Base-by-base conservation (phyloP, 92 coral and sea anemone genomes). In the Phenganax subtilis region DNA sequence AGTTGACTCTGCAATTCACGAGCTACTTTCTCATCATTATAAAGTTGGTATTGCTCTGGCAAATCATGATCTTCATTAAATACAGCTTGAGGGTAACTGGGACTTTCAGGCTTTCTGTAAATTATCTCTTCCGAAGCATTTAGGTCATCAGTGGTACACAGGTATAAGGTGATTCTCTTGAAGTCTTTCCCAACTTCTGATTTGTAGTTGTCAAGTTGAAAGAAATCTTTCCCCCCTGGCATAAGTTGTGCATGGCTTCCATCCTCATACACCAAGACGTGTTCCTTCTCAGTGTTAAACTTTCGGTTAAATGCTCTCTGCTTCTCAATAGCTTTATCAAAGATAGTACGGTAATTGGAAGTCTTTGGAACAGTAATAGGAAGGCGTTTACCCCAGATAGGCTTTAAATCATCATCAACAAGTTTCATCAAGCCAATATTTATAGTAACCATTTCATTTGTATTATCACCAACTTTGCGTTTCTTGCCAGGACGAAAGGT, bases 231-330 rank as follows among this genome's bases (percentile, higher is more conserved):
- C 7, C 73, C 10, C 47, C 73, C 44, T n/a, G 73, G 73, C 73
- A 68, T 68, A 8, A 68, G 16, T 25, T 68, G 73, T n/a, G 73
- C 73, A 27, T 68, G 73, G 73, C 73, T 68, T 25, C 73, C 73
- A 68, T 68, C 73, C 0, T 68, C 73, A 25, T 68, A 68, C 73
- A 68, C 73, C 73, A 68, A 68, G 54, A 68, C 73, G 7, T 68
- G 12, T 68, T 68, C 73, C 16, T 68, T n/a, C 47, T 68, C 73
- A 1, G 73, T 25, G 12, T 29, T 25, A 27, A 68, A 68, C 73
- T 68, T 68, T 68, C 73, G 73, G 54, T 68, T 25, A 25, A 59
- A 59, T 10, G 65, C 65, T 59, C 20, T 59, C 16, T 59, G 17
- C 65, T 59, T 59, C 17, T 68, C 73, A n/a, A 68, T 25, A n/a